Percentiles rank a stretch among this genome's conserved stretches.
Evolutionary conservation across 2,113 vertebrate genomes (phyloP).

Genomic region (Callaeas wilsoni): DNA sequence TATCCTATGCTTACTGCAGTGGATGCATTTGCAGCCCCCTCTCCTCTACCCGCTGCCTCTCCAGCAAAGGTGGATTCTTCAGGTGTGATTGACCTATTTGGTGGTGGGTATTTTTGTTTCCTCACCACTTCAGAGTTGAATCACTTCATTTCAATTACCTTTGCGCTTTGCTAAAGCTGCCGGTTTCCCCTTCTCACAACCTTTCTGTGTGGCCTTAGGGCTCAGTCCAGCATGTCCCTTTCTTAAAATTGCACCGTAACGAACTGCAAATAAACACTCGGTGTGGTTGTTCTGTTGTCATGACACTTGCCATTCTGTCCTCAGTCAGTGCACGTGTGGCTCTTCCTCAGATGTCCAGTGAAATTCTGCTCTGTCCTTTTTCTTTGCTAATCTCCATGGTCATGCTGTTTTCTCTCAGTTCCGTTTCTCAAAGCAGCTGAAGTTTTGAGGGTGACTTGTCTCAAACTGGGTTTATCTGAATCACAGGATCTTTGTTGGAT

Average conservation of each 20-base stretch:
- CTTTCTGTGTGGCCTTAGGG: neutral
- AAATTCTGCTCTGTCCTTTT: neutral
- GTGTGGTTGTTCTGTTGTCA: neutral
- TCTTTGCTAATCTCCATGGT: neutral
- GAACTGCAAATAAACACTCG: constrained; percentile 20
- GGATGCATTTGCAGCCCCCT: constrained; percentile 87
- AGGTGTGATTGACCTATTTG: constrained; percentile 94
- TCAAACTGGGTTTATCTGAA: neutral
- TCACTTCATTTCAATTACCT: constrained; percentile 42
- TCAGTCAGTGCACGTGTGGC: neutral
- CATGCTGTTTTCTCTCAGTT: neutral
- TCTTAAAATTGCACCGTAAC: neutral
- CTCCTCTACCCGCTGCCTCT: constrained; percentile 81
- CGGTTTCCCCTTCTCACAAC: neutral
- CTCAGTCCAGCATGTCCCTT: neutral
- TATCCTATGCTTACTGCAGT: constrained; percentile 79
- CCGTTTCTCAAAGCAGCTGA: constrained; percentile 38
- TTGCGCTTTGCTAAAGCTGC: neutral
- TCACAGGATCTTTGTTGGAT: neutral
- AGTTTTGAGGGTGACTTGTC: neutral
- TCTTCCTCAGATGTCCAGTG: neutral
- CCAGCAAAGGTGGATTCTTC: constrained; percentile 86
- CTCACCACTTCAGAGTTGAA: constrained; percentile 40
- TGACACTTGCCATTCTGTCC: neutral
- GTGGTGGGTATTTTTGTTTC: constrained; percentile 84